Base-by-base conservation (phyloP, 2,113 vertebrate genomes). In the Motacilla alba region DNA sequence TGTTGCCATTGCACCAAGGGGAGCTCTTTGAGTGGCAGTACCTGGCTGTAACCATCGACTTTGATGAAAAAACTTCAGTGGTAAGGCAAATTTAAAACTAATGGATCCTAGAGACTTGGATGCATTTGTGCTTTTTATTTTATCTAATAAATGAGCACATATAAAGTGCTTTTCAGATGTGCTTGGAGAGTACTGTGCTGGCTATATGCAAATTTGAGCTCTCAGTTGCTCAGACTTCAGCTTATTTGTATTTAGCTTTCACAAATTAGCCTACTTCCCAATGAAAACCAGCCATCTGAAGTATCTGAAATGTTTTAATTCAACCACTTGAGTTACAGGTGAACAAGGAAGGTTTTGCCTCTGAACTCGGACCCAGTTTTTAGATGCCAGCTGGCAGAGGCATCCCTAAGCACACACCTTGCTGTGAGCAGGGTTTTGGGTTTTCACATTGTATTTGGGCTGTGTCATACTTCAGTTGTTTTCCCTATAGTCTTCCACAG, bases 171-270 rank as follows among this genome's bases (percentile, higher is more conserved):
- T 60, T 94, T 91, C 59, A 47, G 52, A 12, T 70, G 41, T 15
- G 28, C 27, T 83, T 74, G 64, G 85, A 93, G 92, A 94, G 78
- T 68, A 24, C 49, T 80, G 50, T 44, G 43, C 63, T 95, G 17
- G 50, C 79, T 55, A 3, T 37, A 26, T 88, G 75, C 72, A 96
- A 80, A 92, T 90, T 35, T 77, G 30, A 88, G 67, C 41, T 81
- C 49, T 84, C n/a, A 59, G 35, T 73, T 88, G 58, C 59, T 93
- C 37, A 52, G 63, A 23, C 44, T 80, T 78, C 27, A 78, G 33
- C 18, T 92, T 94, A 59, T 86, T 95, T 70, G 35, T 95, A 67
- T 88, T 90, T 76, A 59, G 13, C 50, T 90, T 95, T 88, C 26
- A 64, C 47, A 94, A 81, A 89, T 83, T 67, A 88, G 12, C 31